Percentiles rank a stretch among this genome's conserved stretches.
Evolutionary conservation across 2,113 vertebrate species (phyloP).

Genomic region (Mixornis gularis): DNA sequence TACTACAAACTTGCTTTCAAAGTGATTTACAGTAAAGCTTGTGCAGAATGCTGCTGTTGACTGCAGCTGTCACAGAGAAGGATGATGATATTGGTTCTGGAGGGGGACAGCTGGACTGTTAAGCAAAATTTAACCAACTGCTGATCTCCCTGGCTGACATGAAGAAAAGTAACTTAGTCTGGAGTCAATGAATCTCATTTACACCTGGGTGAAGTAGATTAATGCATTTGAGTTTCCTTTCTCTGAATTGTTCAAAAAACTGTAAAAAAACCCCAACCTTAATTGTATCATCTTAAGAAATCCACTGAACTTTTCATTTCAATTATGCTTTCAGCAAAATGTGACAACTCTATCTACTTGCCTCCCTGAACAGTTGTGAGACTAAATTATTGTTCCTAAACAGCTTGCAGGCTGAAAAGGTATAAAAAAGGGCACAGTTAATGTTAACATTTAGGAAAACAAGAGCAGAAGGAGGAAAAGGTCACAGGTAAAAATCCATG

Average conservation of each 20-base stretch:
- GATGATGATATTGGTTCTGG: not conserved
- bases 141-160: not conserved
- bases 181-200: not conserved
- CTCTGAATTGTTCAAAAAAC: not conserved
- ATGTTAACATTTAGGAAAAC: not conserved
- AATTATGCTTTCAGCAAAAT: not conserved
- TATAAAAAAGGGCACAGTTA: not conserved
- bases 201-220: not conserved
- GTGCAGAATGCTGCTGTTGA: not conserved
- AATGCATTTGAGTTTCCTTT: not conserved
- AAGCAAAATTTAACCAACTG: not conserved
- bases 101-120: not conserved
- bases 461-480: not conserved
- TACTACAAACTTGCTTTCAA: not conserved
- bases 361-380: not conserved
- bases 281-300: not conserved
- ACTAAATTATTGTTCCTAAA: not conserved
- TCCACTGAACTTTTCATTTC: not conserved
- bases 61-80: not conserved
- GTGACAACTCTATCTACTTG: not conserved
- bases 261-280: not conserved
- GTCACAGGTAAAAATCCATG: not conserved
- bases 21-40: not conserved
- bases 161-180: not conserved
- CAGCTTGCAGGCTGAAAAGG: not conserved